These are phyloP conservation scores for Anastrepha obliqua DNA, from an alignment of 1,140 invertebrate genomes.

Conservation along the genomic window DNA sequence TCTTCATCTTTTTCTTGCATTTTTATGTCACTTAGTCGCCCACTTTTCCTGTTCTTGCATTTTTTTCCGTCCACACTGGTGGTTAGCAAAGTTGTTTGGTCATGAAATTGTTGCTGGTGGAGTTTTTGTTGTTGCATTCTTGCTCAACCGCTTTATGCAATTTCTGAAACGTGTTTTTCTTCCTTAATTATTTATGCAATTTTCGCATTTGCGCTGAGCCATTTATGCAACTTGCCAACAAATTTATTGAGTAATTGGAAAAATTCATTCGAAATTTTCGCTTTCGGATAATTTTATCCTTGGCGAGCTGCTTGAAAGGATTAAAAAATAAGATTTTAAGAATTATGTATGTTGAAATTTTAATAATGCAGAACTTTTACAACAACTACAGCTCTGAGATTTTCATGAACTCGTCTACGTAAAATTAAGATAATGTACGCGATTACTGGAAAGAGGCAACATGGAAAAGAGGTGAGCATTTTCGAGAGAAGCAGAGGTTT, in stretches of 20 bases:
- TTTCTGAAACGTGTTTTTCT: slow-evolving; percentile 1
- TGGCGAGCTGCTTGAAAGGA: too few relatives aligned
- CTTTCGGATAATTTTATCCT: too few relatives aligned
- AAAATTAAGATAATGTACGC: not conserved
- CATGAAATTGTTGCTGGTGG: slow-evolving; percentile 27
- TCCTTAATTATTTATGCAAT: not conserved
- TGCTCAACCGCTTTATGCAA: slow-evolving; percentile 34
- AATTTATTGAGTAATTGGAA: too few relatives aligned
- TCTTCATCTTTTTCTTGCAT: slow-evolving; percentile 32
- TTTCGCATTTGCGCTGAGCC: not conserved
- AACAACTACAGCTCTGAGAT: not conserved
- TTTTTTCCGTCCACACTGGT: not conserved
- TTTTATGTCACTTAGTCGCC: slow-evolving; percentile 41
- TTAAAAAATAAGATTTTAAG: too few relatives aligned
- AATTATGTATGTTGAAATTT: too few relatives aligned
- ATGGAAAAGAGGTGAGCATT: too few relatives aligned
- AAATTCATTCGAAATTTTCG: too few relatives aligned
- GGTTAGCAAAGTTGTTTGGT: slow-evolving; percentile 12
- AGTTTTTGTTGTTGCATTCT: slow-evolving; percentile 30
- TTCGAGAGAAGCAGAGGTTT: too few relatives aligned
- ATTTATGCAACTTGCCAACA: not conserved
- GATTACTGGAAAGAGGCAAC: too few relatives aligned
- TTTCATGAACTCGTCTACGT: not conserved
- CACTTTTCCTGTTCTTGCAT: slow-evolving; percentile 49
- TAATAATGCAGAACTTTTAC: not conserved